phyloP scores from a whole-genome alignment of 2,888 invertebrate species.

The Phoenoteleia sp. region DNA sequence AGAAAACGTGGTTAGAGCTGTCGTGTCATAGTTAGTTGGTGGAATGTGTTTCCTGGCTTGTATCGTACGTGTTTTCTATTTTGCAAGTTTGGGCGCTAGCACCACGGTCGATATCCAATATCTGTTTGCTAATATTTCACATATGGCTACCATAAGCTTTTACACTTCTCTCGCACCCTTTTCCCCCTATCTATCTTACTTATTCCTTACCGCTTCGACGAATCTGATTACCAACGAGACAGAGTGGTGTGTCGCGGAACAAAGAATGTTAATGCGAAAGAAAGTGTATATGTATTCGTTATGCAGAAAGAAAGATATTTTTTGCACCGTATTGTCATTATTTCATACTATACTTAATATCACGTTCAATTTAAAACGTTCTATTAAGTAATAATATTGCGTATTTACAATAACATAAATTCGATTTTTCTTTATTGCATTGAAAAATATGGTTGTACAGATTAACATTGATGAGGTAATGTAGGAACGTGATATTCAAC shows the following conservation, averaged over 20 bases:
- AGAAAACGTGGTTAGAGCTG: constrained; percentile 62
- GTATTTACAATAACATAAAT: too few relatives aligned
- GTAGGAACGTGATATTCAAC: too few relatives aligned
- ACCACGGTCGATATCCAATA: constrained; percentile 77
- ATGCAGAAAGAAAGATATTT: too few relatives aligned
- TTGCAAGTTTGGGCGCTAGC: constrained; percentile 67
- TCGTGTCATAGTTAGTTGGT: constrained; percentile 55
- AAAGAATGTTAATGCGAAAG: background rate
- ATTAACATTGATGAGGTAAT: too few relatives aligned
- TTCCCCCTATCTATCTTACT: constrained; percentile 57
- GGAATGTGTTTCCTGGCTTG: constrained; percentile 62
- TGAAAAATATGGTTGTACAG: too few relatives aligned
- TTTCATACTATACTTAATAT: too few relatives aligned
- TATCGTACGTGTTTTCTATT: constrained; percentile 74
- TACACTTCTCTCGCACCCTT: constrained; percentile 52
- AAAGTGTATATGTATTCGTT: background rate
- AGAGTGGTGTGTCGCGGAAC: constrained; percentile 39
- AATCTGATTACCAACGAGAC: constrained; percentile 57
- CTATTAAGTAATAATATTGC: too few relatives aligned
- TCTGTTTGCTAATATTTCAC: constrained; percentile 79
- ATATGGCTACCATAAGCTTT: constrained; percentile 73
- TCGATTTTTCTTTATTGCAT: too few relatives aligned
- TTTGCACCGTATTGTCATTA: too few relatives aligned
- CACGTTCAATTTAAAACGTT: too few relatives aligned
- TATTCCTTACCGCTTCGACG: constrained; percentile 44